A percentile compares a stretch with the other conserved stretches of the same genome.
phyloP scores from a whole-genome alignment of 2,797 vertebrate genomes.

The Melanotaenia boesemani region DNA sequence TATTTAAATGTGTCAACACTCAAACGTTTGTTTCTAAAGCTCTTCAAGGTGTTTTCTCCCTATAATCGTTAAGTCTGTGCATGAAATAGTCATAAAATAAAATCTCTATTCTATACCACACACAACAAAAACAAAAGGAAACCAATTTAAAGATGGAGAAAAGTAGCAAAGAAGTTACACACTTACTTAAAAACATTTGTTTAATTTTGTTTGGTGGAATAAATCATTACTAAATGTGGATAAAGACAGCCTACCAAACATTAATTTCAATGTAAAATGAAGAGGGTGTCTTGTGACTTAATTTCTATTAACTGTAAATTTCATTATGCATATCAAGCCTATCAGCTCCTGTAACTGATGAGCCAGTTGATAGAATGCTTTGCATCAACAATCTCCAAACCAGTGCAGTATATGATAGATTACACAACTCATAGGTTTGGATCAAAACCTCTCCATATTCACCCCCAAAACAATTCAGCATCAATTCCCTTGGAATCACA shows the following conservation, averaged over 20 bases:
- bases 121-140: not conserved
- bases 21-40: no score
- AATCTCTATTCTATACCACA: not conserved
- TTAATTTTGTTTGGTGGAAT: constrained; percentile 39
- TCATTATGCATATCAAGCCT: constrained; percentile 1
- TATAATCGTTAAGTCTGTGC: no score
- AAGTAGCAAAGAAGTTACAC: not conserved
- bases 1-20: no score
- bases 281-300: not conserved
- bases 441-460: constrained; percentile 8
- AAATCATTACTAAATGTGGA: constrained; percentile 1
- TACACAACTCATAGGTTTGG: constrained; percentile 14
- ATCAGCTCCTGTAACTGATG: constrained; percentile 17
- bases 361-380: constrained; percentile 43
- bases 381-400: constrained; percentile 25
- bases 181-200: not conserved
- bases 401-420: constrained; percentile 1
- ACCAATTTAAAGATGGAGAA: not conserved
- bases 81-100: no score
- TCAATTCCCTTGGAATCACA: constrained; percentile 51
- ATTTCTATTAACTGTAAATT: not conserved
- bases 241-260: constrained; percentile 9
- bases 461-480: not conserved
- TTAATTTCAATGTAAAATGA: not conserved
- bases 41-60: no score